A percentile compares a stretch with the other conserved stretches of the same genome.
Evolutionary conservation across 2,113 vertebrate genomes (phyloP).

Genomic region (Patagioenas fasciata): DNA sequence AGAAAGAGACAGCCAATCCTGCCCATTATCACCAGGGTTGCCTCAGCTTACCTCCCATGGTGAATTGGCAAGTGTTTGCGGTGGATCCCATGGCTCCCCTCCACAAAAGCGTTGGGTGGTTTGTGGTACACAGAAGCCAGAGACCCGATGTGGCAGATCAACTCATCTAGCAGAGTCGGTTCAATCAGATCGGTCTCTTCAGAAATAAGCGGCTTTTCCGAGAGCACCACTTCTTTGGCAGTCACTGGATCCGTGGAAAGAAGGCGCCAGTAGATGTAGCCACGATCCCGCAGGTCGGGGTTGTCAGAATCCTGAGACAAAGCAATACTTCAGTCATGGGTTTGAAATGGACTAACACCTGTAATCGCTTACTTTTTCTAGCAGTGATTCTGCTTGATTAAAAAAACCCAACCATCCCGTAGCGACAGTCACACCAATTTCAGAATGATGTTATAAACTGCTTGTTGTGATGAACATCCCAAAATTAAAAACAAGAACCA

Average conservation of each 20-base stretch:
- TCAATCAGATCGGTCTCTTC: constrained; percentile 97
- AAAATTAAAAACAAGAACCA: not conserved
- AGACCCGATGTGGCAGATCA: constrained; percentile 97
- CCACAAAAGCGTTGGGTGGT: constrained; percentile 96
- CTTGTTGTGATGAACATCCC: not conserved
- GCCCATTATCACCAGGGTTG: rapidly evolving
- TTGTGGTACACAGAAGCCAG: constrained; percentile 98
- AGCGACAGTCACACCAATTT: not conserved
- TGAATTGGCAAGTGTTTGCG: constrained; percentile 97
- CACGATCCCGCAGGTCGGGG: constrained; percentile 95
- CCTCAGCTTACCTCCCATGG: constrained; percentile 87
- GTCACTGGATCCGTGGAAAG: constrained; percentile 97
- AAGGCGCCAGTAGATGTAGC: constrained; percentile 99
- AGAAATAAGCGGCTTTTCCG: constrained; percentile 95
- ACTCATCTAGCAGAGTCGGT: constrained; percentile 93
- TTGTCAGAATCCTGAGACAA: constrained; percentile 93
- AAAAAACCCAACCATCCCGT: not conserved
- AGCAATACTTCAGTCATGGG: not conserved
- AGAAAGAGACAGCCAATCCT: not conserved
- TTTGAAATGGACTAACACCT: not conserved
- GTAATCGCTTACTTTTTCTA: not conserved
- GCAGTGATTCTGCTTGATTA: not conserved
- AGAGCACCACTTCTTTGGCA: constrained; percentile 96
- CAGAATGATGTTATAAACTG: not conserved
- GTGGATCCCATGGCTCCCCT: constrained; percentile 96